Evolutionary conservation across 2,113 vertebrate genomes (phyloP).

Genomic region (Nothocercus nigrocapillus): DNA sequence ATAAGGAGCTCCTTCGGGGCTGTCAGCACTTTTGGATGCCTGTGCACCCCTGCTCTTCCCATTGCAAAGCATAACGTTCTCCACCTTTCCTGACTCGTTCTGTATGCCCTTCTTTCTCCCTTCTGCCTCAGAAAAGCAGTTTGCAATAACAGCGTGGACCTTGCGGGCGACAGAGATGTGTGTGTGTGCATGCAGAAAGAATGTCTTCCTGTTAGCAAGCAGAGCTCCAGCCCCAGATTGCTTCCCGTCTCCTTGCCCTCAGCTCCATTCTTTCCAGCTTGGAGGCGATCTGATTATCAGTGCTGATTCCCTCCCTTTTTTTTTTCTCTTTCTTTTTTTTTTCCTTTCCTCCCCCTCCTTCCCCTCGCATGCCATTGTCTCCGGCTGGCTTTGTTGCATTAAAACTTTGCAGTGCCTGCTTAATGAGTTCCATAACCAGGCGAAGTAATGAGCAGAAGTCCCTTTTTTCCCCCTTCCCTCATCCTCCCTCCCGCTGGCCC

Average conservation of each 20-base stretch:
- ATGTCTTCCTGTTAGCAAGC: conserved; percentile 55
- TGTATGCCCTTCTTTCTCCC: accelerated
- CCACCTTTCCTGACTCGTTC: not conserved
- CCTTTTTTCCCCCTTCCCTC: conserved; percentile 30
- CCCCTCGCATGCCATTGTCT: conserved; percentile 56
- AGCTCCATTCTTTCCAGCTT: conserved; percentile 58
- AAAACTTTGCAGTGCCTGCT: conserved; percentile 74
- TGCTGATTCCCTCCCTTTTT: conserved; percentile 50
- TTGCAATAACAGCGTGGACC: not conserved
- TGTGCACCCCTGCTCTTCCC: not conserved
- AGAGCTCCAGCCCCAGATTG: conserved; percentile 36
- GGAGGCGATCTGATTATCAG: conserved; percentile 74
- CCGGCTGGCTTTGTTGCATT: conserved; percentile 69
- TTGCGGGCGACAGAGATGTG: conserved; percentile 20
- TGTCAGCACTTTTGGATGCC: conserved; percentile 48
- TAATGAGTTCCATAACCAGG: conserved; percentile 78
- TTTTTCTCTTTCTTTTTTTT: conserved; percentile 48
- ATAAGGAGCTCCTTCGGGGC: not conserved
- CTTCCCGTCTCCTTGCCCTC: conserved; percentile 48
- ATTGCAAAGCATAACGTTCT: not conserved
- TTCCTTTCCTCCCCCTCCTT: not conserved
- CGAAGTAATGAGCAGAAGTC: conserved; percentile 71
- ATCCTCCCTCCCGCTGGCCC: conserved; percentile 36
- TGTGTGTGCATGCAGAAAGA: conserved; percentile 51
- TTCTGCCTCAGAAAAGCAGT: not conserved